phyloP scores from a whole-genome alignment of 2,113 vertebrate genomes.

The Neolamprologus cancellatus region DNA sequence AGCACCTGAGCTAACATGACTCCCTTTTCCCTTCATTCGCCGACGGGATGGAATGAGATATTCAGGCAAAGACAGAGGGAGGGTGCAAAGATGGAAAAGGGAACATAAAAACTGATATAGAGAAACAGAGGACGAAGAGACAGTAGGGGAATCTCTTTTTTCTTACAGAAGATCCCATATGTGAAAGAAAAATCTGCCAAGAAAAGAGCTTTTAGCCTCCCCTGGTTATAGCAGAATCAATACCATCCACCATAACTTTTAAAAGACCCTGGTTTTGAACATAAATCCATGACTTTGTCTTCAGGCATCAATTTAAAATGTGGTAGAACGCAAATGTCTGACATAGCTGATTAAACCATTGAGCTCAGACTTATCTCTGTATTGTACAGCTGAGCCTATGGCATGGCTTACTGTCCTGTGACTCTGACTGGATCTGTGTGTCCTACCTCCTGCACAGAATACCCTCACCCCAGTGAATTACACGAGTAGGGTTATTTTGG shows the following conservation, averaged over 20 bases:
- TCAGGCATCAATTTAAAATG: background rate
- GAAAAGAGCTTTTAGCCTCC: background rate
- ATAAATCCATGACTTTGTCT: background rate
- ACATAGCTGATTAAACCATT: background rate
- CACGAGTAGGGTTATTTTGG: background rate
- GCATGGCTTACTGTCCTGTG: background rate
- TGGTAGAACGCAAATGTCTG: background rate
- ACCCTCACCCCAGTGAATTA: background rate
- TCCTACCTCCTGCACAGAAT: background rate
- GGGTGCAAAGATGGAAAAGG: background rate
- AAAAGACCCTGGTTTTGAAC: background rate
- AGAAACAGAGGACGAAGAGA: background rate
- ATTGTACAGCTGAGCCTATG: background rate
- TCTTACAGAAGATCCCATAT: background rate
- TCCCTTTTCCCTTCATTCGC: conserved; percentile 25
- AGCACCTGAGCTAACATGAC: conserved; percentile 63
- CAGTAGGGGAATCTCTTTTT: background rate
- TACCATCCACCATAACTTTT: background rate
- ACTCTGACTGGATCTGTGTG: background rate
- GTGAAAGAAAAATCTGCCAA: background rate
- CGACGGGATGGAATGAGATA: conserved; percentile 7
- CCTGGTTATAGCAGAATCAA: background rate
- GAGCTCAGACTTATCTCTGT: background rate
- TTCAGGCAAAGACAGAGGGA: background rate
- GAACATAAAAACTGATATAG: background rate